These are phyloP conservation scores for Neomonachus schauinslandi DNA, from an alignment of 2,113 vertebrate species.

Conservation along the genomic window DNA sequence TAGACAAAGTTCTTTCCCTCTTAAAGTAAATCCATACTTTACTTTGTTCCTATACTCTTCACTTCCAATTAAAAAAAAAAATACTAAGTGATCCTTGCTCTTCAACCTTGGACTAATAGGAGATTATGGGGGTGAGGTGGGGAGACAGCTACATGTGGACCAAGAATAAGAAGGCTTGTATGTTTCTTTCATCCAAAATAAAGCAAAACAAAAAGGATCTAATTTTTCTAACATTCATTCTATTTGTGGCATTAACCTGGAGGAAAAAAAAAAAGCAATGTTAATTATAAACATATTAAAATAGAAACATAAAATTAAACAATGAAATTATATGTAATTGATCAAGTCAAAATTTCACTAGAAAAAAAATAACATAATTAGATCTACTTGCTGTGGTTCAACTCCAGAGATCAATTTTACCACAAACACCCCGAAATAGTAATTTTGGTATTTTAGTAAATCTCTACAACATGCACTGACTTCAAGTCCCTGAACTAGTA, in stretches of 20 bases:
- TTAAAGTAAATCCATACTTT: background rate
- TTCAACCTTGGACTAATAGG: background rate
- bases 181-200: background rate
- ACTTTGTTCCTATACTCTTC: background rate
- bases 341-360: background rate
- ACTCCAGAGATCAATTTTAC: background rate
- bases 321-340: background rate
- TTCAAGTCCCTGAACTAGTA: background rate
- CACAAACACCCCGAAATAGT: background rate
- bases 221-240: background rate
- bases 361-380: background rate
- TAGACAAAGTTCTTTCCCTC: background rate
- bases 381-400: background rate
- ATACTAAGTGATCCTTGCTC: background rate
- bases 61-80: background rate
- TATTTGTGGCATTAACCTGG: background rate
- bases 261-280: background rate
- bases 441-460: background rate
- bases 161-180: background rate
- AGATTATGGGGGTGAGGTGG: fast-evolving
- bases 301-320: background rate
- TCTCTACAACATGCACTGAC: background rate
- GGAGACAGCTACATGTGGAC: too few relatives aligned
- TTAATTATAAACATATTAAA: background rate
- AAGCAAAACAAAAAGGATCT: background rate